phyloP scores from a whole-genome alignment of 2,888 invertebrate genomes.

The Caenorhabditis imperialis region DNA sequence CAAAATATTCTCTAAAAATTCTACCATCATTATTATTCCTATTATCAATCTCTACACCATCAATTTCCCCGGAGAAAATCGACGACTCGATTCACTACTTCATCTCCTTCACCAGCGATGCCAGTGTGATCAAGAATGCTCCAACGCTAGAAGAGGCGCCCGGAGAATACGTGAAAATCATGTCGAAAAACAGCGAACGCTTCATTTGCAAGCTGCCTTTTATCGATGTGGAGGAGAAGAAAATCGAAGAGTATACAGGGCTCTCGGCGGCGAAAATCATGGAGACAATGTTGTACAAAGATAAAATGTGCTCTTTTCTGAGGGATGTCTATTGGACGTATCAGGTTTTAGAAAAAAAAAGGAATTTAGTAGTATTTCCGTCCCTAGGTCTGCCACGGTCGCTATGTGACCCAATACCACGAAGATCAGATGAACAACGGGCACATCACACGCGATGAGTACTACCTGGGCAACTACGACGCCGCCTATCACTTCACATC shows the following conservation, averaged over 20 bases:
- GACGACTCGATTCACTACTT: slow-evolving; percentile 60
- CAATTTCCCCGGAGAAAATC: slow-evolving; percentile 16
- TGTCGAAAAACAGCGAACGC: slow-evolving; percentile 50
- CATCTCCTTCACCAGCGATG: slow-evolving; percentile 47
- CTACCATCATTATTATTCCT: neutral
- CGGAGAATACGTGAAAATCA: slow-evolving; percentile 33
- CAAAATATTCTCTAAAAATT: too few species aligned
- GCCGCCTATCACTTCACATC: slow-evolving; percentile 32
- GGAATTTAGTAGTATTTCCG: neutral
- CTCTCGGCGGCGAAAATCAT: slow-evolving; percentile 33
- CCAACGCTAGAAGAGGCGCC: slow-evolving; percentile 7
- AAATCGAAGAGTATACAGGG: slow-evolving; percentile 30
- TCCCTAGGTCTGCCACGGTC: slow-evolving; percentile 70
- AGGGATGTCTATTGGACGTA: slow-evolving; percentile 80
- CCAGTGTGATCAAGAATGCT: slow-evolving; percentile 6
- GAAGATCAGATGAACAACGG: slow-evolving; percentile 87
- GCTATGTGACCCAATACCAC: slow-evolving; percentile 91
- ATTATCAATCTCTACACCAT: neutral
- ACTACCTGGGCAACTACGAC: slow-evolving; percentile 73
- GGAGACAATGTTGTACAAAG: slow-evolving; percentile 66
- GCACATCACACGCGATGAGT: slow-evolving; percentile 66
- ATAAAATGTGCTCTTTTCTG: slow-evolving; percentile 66
- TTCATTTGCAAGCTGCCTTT: slow-evolving; percentile 55
- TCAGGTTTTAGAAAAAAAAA: slow-evolving; percentile 39
- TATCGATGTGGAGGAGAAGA: slow-evolving; percentile 25